phyloP scores from a whole-genome alignment of 1,140 invertebrate genomes.

The Scylla paramamosain region DNA sequence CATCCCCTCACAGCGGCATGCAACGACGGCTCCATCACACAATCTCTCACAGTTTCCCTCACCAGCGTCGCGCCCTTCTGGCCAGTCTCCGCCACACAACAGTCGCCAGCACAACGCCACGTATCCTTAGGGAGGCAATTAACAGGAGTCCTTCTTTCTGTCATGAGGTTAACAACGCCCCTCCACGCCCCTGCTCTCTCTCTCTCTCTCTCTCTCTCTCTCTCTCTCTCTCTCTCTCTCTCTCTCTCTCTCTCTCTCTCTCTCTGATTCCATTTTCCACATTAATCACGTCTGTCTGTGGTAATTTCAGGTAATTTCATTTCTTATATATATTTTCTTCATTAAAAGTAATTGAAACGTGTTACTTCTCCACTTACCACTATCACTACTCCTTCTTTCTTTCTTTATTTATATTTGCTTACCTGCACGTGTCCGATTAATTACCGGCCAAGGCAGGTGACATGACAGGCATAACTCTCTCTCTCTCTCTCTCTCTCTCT shows the following conservation, averaged over 20 bases:
- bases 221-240: neutral
- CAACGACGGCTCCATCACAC: neutral
- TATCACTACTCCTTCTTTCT: neutral
- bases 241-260: slow-evolving; percentile 59
- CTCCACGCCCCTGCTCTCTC: neutral
- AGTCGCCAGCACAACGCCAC: neutral
- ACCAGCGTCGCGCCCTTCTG: neutral
- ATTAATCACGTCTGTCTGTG: no score
- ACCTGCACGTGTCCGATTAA: no score
- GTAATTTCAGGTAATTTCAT: no score
- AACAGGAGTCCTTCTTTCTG: neutral
- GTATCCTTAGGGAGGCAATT: neutral
- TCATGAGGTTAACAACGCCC: neutral
- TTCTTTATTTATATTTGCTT: no score
- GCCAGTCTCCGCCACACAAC: neutral
- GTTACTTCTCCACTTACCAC: no score
- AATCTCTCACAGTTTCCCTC: neutral
- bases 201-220: slow-evolving; percentile 36
- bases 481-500: no score
- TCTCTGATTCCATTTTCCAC: no score
- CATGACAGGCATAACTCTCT: no score
- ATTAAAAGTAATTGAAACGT: no score
- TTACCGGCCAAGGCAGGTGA: no score
- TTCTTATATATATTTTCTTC: no score
- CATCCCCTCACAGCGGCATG: no score